Evolutionary conservation across 2,113 vertebrate species (phyloP), one percentile per base, ranked within the genome.

Genomic region (Myrmophylax atrothorax): DNA sequence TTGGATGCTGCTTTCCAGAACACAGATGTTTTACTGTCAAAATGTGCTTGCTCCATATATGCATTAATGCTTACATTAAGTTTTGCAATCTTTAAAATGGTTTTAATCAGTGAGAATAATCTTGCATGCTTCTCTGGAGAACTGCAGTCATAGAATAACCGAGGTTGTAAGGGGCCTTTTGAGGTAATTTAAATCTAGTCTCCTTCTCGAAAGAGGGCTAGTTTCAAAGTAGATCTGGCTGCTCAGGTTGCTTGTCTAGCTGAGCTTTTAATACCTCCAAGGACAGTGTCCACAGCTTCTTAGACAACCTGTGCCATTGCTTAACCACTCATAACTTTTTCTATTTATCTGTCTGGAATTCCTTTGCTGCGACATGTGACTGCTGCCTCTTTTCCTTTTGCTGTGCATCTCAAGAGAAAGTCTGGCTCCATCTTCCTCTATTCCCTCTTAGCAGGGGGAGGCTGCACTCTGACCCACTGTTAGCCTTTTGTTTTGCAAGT

Each of bases 21-120:
- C 25, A 64, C 76, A 81, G 66, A 80, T 44, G 58, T 24, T 49
- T 87, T 82, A 59, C 72, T 94, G 82, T 84, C 50, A 89, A 69
- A 87, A 70, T 69, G 10, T 59, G 33, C 55, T 89, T 90, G 38
- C 68, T 91, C 44, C 56, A 58, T 38, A 56, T 55, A 68, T 64
- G 68, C 56, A 90, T 78, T 81, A 89, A 88, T 64, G 37, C 44
- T 74, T 68, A 52, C 59, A 74, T 29, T 31, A 84, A 55, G 40
- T 93, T 94, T 60, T 84, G n/a, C 74, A 89, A 63, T 73, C 79
- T 93, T 79, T 70, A 69, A 58, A 73, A 84, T 35, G 4, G 26
- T 59, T 87, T 93, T 93, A 75, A 58, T 81, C 52, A 59, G 47
- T 84, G 64, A 92, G 73, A 81, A 94, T 84, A 84, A 63, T 62